Base-by-base conservation (phyloP, 30 jellyfish, hydroid and myxozoan genomes). In the Aurelia coerulea region DNA sequence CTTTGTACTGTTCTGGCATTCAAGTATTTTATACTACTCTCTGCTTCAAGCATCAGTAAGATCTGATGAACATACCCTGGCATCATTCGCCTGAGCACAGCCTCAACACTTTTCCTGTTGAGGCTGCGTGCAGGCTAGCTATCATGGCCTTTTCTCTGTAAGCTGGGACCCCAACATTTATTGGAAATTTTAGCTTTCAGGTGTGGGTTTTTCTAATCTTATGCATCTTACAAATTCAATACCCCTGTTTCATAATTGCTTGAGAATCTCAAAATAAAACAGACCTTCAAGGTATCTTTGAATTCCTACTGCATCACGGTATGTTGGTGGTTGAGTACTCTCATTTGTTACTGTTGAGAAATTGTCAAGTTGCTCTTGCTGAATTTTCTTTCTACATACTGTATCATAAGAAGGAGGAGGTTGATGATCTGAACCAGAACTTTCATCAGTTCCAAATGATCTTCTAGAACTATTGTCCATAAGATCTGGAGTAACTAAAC, bases 401-500 rank as follows among this genome's bases (percentile, higher is more conserved):
- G 85, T 19, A 5, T 90, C 97, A 84, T 90, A 90, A n/a, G 95
- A 65, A n/a, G 97, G 97, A 9, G 97, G 97, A 10, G 91, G 83
- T n/a, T 80, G 84, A 18, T 23, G 16, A 39, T 71, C 84, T 17
- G 71, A 46, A 46, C 56, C 56, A 9, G 56, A 46, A 9, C 56
- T 46, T 46, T 46, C 56, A 46, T 46, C 56, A 9, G 13, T 46
- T 7, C 14, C 56, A 14, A 46, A 46, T 7, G 56, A 46, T 46
- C 56, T 46, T 14, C 56, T 46, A 4, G 56, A 46, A 46, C 56
- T 46, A 9, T 46, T 46, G 56, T 46, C 56, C 56, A 46, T 46
- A 46, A 46, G 8, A 46, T 46, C 56, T 46, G 56, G 56, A 1
- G 8, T 46, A 0, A 46, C 8, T 46, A 46, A 46, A 46, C 56